Percentiles rank a stretch among this genome's conserved stretches.
These are phyloP conservation scores for Rhyacichthys aspro DNA, from an alignment of 2,797 vertebrate species.

Conservation along the genomic window DNA sequence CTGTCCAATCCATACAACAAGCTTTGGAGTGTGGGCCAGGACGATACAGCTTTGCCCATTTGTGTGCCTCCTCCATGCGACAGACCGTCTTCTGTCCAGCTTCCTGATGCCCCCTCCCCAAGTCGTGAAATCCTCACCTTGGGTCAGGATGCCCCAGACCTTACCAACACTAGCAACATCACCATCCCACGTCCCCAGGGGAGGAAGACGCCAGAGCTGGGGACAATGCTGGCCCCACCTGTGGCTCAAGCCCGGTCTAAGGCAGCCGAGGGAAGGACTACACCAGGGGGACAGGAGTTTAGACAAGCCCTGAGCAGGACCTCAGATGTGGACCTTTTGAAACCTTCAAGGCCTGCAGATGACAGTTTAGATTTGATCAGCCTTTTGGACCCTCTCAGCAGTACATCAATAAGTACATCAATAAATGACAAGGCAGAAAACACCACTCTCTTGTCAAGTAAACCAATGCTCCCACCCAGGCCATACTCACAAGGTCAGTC, in stretches of 20 bases:
- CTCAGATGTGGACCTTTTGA: constrained; percentile 76
- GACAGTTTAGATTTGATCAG: constrained; percentile 83
- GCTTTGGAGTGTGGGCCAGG: constrained; percentile 85
- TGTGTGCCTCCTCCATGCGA: constrained; percentile 75
- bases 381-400: constrained; percentile 89
- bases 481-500: constrained; percentile 74
- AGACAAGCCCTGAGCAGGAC: constrained; percentile 71
- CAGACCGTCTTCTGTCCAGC: constrained; percentile 69
- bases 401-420: constrained; percentile 39
- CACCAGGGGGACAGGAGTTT: constrained; percentile 72
- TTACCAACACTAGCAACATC: constrained; percentile 79
- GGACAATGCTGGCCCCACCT: constrained; percentile 85
- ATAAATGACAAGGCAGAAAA: constrained; percentile 45
- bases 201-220: constrained; percentile 90
- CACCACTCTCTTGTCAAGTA: neutral
- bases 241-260: constrained; percentile 71
- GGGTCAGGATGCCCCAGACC: constrained; percentile 62
- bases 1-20: constrained; percentile 88
- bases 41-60: constrained; percentile 78
- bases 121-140: constrained; percentile 60
- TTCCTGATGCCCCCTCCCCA: constrained; percentile 66
- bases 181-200: constrained; percentile 93
- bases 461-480: constrained; percentile 74
- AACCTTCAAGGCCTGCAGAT: constrained; percentile 68
- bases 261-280: constrained; percentile 64